Evolutionary conservation across 2,113 vertebrate genomes (phyloP), one percentile per base, ranked within the genome.

Genomic region (Psephotus haematonotus): DNA sequence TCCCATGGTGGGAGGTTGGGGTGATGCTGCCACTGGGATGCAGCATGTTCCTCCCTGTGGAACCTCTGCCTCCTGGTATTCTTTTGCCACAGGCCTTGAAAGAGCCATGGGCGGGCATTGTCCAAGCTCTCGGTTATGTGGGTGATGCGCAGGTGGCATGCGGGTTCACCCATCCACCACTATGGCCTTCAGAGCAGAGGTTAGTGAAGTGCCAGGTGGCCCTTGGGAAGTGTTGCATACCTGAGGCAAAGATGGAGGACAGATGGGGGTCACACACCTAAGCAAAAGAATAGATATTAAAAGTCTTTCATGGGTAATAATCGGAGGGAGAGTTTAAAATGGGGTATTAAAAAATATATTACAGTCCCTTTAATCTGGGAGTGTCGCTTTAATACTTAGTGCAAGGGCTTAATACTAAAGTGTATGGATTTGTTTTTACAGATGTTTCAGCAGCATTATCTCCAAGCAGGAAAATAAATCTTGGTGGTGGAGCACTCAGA

Each of bases 21-120:
- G 1, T 5, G 17, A 23, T 74, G n/a, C 68, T 69, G 71, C 35
- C 1, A 0, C 20, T 0, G 0, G 62, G 29, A 50, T 1, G 44
- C 35, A 43, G 41, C 3, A 0, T 18, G 10, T 65, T 62, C 59
- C 25, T 65, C 44, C 49, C 50, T 14, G 9, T 3, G 5, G 55
- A 62, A 10, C 2, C 1, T 39, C 64, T 84, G 37, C 33, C 29
- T 60, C 47, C 6, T 0, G 0, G 3, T 47, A 47, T 18, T 79
- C 63, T 31, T 62, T 82, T 8, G 1, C 47, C 2, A 0, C 1
- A 5, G 20, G 25, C 53, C 39, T 39, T 39, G 14, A 10, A 20
- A 46, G 22, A 71, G 23, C 50, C 2, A 0, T 1, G 3, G 22
- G 5, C 1, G 0, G 0, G 1, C 1, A 0, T 12, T 72, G 31